phyloP scores from a whole-genome alignment of 2,113 vertebrate species.

The Echinops telfairi region DNA sequence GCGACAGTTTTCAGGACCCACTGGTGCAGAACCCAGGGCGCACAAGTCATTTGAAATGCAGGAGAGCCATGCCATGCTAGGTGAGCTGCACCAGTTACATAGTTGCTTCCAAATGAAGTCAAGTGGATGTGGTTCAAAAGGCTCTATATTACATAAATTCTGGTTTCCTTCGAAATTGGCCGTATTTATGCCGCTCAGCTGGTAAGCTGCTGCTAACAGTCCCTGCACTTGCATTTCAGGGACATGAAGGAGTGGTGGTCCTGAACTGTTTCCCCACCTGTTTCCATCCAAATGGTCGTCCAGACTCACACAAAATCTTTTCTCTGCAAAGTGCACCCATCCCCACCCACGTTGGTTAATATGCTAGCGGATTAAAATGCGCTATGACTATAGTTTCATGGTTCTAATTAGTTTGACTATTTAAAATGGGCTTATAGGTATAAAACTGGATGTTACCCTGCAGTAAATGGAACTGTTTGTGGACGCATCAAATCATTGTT shows the following conservation, averaged over 20 bases:
- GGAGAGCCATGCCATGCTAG: neutral
- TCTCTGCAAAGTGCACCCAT: neutral
- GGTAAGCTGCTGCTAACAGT: neutral
- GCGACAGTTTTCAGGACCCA: neutral
- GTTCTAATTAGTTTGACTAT: slow-evolving; percentile 51
- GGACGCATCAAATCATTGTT: neutral
- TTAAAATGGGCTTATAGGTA: slow-evolving; percentile 42
- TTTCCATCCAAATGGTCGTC: slow-evolving; percentile 42
- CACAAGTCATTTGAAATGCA: neutral
- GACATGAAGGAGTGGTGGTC: neutral
- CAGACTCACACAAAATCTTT: neutral
- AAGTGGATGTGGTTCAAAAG: slow-evolving; percentile 38
- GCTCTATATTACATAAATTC: slow-evolving; percentile 1
- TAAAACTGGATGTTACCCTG: neutral
- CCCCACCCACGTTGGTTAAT: neutral
- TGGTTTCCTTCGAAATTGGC: slow-evolving; percentile 49
- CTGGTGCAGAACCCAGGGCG: slow-evolving; percentile 58
- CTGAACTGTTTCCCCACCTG: slow-evolving; percentile 11
- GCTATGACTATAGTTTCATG: slow-evolving; percentile 25
- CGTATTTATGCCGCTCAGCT: slow-evolving; percentile 43
- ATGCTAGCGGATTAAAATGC: neutral
- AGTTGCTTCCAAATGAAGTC: slow-evolving; percentile 62
- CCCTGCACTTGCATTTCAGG: neutral
- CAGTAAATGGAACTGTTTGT: neutral
- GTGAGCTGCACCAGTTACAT: neutral